These are phyloP conservation scores for Tachycineta bicolor DNA, from an alignment of 2,113 vertebrate genomes.

Conservation along the genomic window DNA sequence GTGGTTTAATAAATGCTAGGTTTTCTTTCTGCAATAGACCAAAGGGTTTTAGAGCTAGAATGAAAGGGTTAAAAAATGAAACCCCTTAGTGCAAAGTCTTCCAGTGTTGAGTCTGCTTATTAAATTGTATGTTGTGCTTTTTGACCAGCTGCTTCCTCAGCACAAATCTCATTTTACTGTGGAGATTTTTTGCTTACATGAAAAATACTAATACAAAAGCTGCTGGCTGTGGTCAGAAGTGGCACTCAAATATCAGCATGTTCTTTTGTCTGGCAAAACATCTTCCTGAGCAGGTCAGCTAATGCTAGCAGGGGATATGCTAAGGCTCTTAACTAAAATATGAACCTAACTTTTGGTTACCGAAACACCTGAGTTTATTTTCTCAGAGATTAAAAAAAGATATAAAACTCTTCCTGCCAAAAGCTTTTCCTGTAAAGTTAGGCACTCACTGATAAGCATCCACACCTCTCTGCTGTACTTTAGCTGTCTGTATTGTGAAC, in stretches of 20 bases:
- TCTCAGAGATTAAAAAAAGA: background rate
- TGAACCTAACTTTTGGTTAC: background rate
- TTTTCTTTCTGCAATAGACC: background rate
- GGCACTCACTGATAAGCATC: background rate
- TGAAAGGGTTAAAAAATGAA: constrained; percentile 31
- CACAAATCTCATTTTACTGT: constrained; percentile 5
- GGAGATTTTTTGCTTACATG: constrained; percentile 42
- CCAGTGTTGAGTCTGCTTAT: constrained; percentile 28
- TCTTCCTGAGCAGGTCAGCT: background rate
- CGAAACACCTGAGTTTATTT: background rate
- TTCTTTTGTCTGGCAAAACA: background rate
- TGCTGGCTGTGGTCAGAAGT: constrained; percentile 4
- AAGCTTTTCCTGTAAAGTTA: background rate
- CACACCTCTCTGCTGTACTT: background rate
- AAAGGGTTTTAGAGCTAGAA: background rate
- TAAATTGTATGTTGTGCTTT: constrained; percentile 41
- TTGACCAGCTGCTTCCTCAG: constrained; percentile 56
- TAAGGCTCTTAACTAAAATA: background rate
- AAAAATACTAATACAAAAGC: constrained; percentile 37
- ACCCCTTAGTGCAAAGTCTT: background rate
- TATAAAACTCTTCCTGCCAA: background rate
- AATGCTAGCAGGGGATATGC: background rate
- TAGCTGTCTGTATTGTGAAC: fast-evolving
- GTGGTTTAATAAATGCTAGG: background rate
- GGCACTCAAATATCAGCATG: constrained; percentile 24